Percentiles rank a stretch among this genome's conserved stretches.
Evolutionary conservation across 2,797 vertebrate species (phyloP).

Genomic region (Taenioides sp.): DNA sequence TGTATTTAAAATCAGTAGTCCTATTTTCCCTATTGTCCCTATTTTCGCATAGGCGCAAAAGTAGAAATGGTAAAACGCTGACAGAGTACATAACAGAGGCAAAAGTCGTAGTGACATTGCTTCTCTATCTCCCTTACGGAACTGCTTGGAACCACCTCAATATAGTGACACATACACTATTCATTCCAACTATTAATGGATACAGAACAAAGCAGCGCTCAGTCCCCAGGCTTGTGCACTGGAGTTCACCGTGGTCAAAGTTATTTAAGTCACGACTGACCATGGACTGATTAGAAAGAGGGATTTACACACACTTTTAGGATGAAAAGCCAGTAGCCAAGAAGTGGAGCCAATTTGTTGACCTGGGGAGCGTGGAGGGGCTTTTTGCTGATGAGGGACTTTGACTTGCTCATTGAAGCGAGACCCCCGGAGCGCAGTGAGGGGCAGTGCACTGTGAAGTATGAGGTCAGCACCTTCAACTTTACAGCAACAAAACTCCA

Average conservation of each 20-base stretch:
- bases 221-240: neutral
- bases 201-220: neutral
- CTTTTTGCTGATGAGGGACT: constrained; percentile 47
- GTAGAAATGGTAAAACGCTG: neutral
- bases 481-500: constrained; percentile 13
- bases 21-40: neutral
- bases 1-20: neutral
- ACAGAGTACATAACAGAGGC: neutral
- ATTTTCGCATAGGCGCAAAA: neutral
- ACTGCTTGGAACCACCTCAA: neutral
- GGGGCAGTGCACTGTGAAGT: constrained; percentile 14
- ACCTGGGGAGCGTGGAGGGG: constrained; percentile 28
- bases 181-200: neutral
- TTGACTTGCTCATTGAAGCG: constrained; percentile 41
- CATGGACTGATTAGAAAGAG: constrained; percentile 5
- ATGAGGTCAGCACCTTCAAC: constrained; percentile 32
- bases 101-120: constrained; percentile 1
- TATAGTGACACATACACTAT: neutral
- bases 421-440: constrained; percentile 21
- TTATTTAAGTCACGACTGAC: constrained; percentile 12
- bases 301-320: constrained; percentile 17
- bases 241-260: neutral
- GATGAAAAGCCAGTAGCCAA: constrained; percentile 27
- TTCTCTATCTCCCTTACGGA: neutral
- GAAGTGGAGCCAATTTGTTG: constrained; percentile 26